Evolutionary conservation across 2,113 vertebrate genomes (phyloP), one percentile per base, ranked within the genome.

Genomic region (Varanus komodoensis): DNA sequence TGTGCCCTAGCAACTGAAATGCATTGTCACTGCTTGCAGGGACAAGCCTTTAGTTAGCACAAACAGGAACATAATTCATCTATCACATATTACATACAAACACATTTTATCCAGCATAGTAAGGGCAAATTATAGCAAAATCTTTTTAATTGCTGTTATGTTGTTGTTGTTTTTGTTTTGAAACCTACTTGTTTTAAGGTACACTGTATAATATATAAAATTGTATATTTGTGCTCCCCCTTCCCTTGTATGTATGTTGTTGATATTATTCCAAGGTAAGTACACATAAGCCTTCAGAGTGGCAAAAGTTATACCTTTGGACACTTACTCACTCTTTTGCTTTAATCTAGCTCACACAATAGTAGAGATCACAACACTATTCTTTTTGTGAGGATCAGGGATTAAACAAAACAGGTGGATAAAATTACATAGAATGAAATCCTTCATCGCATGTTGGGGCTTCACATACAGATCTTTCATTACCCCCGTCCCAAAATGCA

Each of bases 21-120:
- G 94, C 95, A 92, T 91, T 94, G 96, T 96, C 95, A 96, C 93
- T 94, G 93, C 93, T 95, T 94, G 90, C 0, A 92, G 93, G 94
- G 92, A 91, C 92, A 93, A 93, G 94, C 80, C 87, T 95, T 92
- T 0, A 29, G 85, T 77, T 90, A 92, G 92, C 88, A 89, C 57
- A 96, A 92, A 94, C 84, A 96, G 91, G 50, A 78, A 81, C 94
- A 88, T 93, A 1, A 44, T 93, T 3, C n/a, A 14, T 54, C 19
- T 6, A 11, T 75, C 27, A 21, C n/a, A 29, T 73, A 57, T 71
- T 8, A 34, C 27, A 19, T 85, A 71, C 44, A 82, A 82, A 82
- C 69, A 82, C 8, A 57, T 38, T 73, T 74, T 44, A 64, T 74
- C n/a, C 2, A 75, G 73, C 25, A 94, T 90, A 89, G 93, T 92